Evolutionary conservation across 2,888 invertebrate species (phyloP), one percentile per base, ranked within the genome.

Genomic region (Diadegma fenestrale): DNA sequence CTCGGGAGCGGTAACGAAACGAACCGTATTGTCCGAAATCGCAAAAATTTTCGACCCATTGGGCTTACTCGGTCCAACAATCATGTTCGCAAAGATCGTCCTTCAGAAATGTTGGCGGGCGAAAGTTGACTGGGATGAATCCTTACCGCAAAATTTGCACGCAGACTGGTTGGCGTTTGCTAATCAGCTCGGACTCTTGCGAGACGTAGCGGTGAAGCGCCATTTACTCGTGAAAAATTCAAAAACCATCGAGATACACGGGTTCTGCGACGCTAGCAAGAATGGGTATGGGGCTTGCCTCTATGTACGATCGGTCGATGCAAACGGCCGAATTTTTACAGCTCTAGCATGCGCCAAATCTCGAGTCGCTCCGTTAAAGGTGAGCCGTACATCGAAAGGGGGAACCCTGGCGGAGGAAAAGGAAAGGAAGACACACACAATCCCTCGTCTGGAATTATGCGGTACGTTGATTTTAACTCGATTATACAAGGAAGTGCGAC

Each of bases 271-370:
- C 64, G 85, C 88, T 0, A 87, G 87, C 1, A 76, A 84, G 37
- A 37, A 61, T 3, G 88, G 79, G 1, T 89, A 89, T 51, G 88
- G 88, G 2, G 88, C 86, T 0, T 86, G 86, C 63, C 76, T 88
- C 10, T 89, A 88, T 71, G 37, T 89, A 6, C 83, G 86, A 45
- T 71, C 82, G 22, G 37, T 84, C 10, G 41, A 85, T 63, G 6
- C 43, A 22, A 63, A 48, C n/a, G 80, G 71, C 33, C 43, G 19
- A 78, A 45, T 63, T 41, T 17, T 17, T 22, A 66, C 84, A 17
- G 12, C 45, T 33, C 66, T 92, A 51, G 48, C 91, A n/a, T 87
- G 86, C 51, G 82, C 91, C 2, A 91, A 92, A 82, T 88, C 89
- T 6, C 78, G 89, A 19, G 89, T 92, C 10, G 89, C 91, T 17